Conservation (phyloP, 2,797 vertebrate species). For the Enteromius viviparus region DNA sequence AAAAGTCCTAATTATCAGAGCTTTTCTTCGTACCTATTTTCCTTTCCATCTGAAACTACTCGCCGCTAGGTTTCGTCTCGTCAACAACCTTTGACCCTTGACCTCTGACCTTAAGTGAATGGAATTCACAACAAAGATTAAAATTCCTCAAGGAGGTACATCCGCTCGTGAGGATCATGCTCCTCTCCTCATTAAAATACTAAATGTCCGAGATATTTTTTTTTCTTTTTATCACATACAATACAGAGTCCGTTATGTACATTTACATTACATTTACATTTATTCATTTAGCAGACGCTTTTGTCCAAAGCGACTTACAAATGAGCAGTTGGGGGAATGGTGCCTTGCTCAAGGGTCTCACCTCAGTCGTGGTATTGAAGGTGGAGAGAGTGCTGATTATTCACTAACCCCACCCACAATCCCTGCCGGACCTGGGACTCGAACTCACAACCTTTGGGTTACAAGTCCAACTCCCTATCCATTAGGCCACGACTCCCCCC, state of each 20-base stretch:
- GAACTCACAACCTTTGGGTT: too few relatives aligned
- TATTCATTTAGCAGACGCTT: too few relatives aligned
- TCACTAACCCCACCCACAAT: too few relatives aligned
- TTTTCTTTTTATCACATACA: constrained; percentile 75
- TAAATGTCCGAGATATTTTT: constrained; percentile 68
- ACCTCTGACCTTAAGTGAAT: constrained; percentile 69
- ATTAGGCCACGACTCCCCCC: too few relatives aligned
- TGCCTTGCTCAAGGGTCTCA: too few relatives aligned
- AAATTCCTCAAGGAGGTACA: constrained; percentile 75
- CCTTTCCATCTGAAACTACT: constrained; percentile 63
- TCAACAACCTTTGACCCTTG: constrained; percentile 71
- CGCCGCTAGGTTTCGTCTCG: constrained; percentile 58
- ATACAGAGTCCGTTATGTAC: constrained; percentile 83
- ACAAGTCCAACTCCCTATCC: too few relatives aligned
- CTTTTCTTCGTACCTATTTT: constrained; percentile 61
- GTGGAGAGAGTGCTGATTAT: too few relatives aligned
- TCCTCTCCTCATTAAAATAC: constrained; percentile 81
- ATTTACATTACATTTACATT: too few relatives aligned
- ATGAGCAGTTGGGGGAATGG: too few relatives aligned
- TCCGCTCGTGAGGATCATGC: constrained; percentile 74
- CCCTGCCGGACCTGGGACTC: too few relatives aligned
- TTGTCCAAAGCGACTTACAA: too few relatives aligned
- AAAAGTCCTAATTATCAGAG: constrained; percentile 64
- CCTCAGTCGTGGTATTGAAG: too few relatives aligned
- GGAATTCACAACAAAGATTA: constrained; percentile 81